Evolutionary conservation across 2,888 invertebrate genomes (phyloP), one percentile per base, ranked within the genome.

Genomic region (Rhagonycha lutea): DNA sequence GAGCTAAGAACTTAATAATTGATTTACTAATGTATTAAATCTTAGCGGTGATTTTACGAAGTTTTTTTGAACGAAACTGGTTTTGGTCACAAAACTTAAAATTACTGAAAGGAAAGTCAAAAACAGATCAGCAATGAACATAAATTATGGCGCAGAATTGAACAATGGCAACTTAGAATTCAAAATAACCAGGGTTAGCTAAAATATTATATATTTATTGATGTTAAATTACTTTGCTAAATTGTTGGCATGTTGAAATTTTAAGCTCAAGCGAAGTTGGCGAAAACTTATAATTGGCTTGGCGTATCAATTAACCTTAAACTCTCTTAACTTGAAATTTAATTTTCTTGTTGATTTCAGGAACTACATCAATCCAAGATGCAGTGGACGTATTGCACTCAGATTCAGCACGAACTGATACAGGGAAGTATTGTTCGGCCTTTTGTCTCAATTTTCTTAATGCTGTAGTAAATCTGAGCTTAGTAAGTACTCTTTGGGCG

Each of bases 61-160:
- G 4, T 5, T 5, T 32, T 32, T 32, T 32, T 32, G 11, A 28
- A 28, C 4, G 26, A 28, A 28, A 7, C 32, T 32, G 32, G 12
- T 12, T 47, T 47, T 29, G 29, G 11, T 11, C 0, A 11, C 7
- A 10, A 8, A 10, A 29, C 11, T 11, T 2, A 11, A 29, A 29
- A 29, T 75, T 71, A n/a, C n/a, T 68, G 61, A 24, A 61, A 61
- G 14, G 61, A 71, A 67, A 70, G 26, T 47, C 28, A 68, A 72
- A 72, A 32, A 47, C 23, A 69, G 60, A 65, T 29, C 32, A n/a
- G 32, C n/a, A 47, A 32, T 32, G 32, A 47, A 47, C n/a, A 47
- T 47, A n/a, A 47, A 47, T 47, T 47, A 47, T 47, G 47, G 47
- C 47, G 47, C 47, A 47, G 47, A 47, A 47, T 47, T 47, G 7